Conservation (phyloP, 2,797 vertebrate species). For the Acanthopagrus latus region DNA sequence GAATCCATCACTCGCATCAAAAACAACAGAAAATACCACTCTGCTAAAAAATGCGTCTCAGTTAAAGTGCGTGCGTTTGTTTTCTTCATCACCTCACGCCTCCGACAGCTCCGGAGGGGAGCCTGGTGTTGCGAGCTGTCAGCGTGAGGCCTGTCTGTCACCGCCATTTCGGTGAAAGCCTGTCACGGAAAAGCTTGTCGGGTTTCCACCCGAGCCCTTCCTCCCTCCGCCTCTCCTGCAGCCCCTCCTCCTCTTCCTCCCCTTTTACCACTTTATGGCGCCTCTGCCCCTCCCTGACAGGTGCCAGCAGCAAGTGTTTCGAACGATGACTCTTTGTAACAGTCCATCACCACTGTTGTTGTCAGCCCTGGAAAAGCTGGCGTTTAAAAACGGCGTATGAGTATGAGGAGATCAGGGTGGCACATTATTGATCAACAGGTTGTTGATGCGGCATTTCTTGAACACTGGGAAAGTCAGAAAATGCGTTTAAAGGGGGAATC, state of each 20-base stretch:
- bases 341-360: slow-evolving; percentile 36
- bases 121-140: slow-evolving; percentile 53
- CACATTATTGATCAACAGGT: background rate
- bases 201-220: slow-evolving; percentile 24
- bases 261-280: slow-evolving; percentile 6
- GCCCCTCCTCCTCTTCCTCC: background rate
- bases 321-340: slow-evolving; percentile 9
- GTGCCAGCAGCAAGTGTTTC: slow-evolving; percentile 42
- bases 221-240: background rate
- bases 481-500: background rate
- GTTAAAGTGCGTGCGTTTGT: slow-evolving; percentile 16
- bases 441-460: background rate
- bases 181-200: slow-evolving; percentile 36
- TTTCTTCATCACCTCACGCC: slow-evolving; percentile 39
- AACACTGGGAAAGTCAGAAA: background rate
- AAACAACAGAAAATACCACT: background rate
- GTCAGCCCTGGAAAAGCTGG: slow-evolving; percentile 16
- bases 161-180: slow-evolving; percentile 37
- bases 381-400: slow-evolving; percentile 3
- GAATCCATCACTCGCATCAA: background rate
- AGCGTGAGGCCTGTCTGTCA: slow-evolving; percentile 41
- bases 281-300: slow-evolving; percentile 30
- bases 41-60: background rate
- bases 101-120: slow-evolving; percentile 36
- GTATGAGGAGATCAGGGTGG: background rate